Base-by-base conservation (phyloP, 2,797 vertebrate species). In the Myripristis murdjan region DNA sequence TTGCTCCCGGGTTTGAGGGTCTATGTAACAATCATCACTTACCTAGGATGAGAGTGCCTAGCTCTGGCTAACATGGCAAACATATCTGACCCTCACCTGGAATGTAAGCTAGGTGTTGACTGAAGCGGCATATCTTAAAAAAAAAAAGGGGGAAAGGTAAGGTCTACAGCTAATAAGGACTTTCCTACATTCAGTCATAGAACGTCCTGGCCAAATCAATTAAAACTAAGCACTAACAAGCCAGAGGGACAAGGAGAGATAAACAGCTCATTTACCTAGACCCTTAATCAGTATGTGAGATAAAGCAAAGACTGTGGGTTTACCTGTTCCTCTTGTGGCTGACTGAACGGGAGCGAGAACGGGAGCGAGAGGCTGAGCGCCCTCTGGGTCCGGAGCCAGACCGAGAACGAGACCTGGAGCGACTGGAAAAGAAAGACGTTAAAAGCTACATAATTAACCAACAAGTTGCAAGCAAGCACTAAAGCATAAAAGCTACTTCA, bases 261-360 rank as follows among this genome's bases (percentile, higher is more conserved):
- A 44, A 33, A 54, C 31, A 18, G 7, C 12, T 58, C 22, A 44
- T 83, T 63, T 9, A 20, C 7, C 11, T 35, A 78, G n/a, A 47
- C 4, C 41, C 53, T 48, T 23, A 66, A 66, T 43, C 15, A 66
- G 10, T 48, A 23, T 77, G 64, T 10, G 6, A 64, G 3, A 78
- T 9, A 67, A 22, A 24, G 70, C 49, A 4, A 24, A 31, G 65
- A 66, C 8, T 8, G 55, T 61, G 33, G 37, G 14, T 64, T 92
- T 92, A 96, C 95, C 95, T 93, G 83, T 79, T 92, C 85, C 88
- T 91, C 80, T 95, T 95, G 89, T 92, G 91, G 76, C 93, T 95
- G 53, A 90, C 72, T 2, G 94, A 90, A 7, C 61, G 89, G 39
- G 95, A 93, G 6, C 92, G 90, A 77, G 95, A 96, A 39, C 92